Conservation (phyloP, 1,140 invertebrate genomes). For the Polyergus mexicanus region DNA sequence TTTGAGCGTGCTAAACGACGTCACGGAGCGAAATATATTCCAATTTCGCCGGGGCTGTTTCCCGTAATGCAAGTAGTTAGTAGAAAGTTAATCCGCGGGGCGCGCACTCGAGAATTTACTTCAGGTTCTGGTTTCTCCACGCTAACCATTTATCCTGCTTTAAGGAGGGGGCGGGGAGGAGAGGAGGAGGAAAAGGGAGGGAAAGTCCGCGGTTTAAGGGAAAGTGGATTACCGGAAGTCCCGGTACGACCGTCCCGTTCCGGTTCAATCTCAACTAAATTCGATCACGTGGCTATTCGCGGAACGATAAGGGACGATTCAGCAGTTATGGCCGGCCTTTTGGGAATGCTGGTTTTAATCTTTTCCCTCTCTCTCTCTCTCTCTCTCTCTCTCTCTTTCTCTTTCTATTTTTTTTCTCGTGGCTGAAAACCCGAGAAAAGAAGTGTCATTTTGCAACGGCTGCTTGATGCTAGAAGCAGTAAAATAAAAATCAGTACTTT, state of each 20-base stretch:
- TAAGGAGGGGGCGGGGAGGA: conserved; percentile 41
- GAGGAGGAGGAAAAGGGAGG: neutral
- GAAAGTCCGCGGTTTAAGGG: conserved; percentile 73
- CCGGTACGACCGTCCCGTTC: conserved; percentile 71
- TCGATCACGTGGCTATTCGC: conserved; percentile 76
- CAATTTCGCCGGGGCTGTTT: conserved; percentile 71
- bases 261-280: conserved; percentile 76
- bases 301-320: conserved; percentile 73
- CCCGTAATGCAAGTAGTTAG: conserved; percentile 74
- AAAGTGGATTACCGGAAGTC: conserved; percentile 81
- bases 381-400: neutral
- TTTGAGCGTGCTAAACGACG: conserved; percentile 66
- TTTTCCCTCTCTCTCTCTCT: neutral
- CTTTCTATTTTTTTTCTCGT: neutral
- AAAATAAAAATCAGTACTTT: conserved; percentile 45
- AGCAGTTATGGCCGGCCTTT: conserved; percentile 39
- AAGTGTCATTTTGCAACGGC: conserved; percentile 17
- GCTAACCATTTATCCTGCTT: conserved; percentile 78
- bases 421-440: neutral
- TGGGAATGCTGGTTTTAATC: conserved; percentile 12
- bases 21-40: conserved; percentile 67
- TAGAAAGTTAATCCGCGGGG: conserved; percentile 71
- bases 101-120: conserved; percentile 74
- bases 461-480: conserved; percentile 15
- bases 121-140: conserved; percentile 72